Conservation (phyloP, 1,140 invertebrate genomes). For the Coelopa frigida region DNA sequence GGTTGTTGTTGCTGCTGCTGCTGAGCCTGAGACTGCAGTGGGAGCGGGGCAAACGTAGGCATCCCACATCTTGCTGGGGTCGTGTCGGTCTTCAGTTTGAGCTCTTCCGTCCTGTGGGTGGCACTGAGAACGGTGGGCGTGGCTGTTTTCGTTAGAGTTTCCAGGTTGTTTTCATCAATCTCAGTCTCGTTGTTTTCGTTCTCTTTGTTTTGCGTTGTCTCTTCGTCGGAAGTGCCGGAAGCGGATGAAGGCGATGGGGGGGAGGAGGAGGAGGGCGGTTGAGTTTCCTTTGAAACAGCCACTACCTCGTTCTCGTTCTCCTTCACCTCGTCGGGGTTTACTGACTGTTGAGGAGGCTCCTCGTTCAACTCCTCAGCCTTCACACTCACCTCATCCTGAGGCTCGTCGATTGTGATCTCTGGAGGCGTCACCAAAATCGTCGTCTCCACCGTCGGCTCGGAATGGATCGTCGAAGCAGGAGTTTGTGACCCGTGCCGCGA, state of each 20-base stretch:
- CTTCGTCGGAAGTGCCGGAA: too few species aligned
- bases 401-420: not conserved
- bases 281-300: too few species aligned
- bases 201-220: not conserved
- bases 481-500: slow-evolving; percentile 4
- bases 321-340: slow-evolving; percentile 1
- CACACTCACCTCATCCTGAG: not conserved
- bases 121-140: too few species aligned
- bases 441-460: slow-evolving; percentile 14
- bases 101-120: too few species aligned
- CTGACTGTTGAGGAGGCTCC: too few species aligned
- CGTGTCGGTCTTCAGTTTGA: not conserved
- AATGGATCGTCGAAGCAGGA: not conserved
- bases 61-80: too few species aligned
- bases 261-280: too few species aligned
- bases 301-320: not conserved
- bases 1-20: slow-evolving; percentile 10
- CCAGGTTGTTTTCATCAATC: slow-evolving; percentile 11
- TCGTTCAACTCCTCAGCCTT: too few species aligned
- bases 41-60: not conserved
- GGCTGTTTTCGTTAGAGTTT: too few species aligned
- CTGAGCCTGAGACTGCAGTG: not conserved
- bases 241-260: too few species aligned
- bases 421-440: slow-evolving; percentile 13
- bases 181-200: not conserved